phyloP scores from a whole-genome alignment of 2,797 vertebrate species.

The Manis pentadactyla region DNA sequence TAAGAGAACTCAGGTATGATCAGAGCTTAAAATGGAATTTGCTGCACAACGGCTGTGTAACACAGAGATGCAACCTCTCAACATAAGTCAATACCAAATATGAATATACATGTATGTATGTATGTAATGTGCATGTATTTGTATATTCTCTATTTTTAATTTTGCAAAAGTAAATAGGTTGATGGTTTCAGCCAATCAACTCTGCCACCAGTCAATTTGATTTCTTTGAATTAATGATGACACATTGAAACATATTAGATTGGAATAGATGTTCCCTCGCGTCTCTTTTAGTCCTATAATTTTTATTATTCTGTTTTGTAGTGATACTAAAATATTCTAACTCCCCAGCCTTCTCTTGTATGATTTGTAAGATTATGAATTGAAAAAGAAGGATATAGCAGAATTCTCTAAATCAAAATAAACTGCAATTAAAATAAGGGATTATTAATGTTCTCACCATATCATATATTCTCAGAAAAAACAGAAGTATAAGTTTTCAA shows the following conservation, averaged over 20 bases:
- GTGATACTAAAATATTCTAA: conserved; percentile 64
- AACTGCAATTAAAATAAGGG: conserved; percentile 54
- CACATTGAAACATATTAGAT: conserved; percentile 40
- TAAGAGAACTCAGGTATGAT: background rate
- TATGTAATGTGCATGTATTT: too few relatives aligned
- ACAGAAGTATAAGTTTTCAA: background rate
- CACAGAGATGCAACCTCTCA: background rate
- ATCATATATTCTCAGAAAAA: background rate
- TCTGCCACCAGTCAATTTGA: conserved; percentile 57
- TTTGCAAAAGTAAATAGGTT: background rate
- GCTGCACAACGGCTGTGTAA: accelerated
- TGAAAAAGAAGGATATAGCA: conserved; percentile 34
- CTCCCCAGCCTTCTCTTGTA: background rate
- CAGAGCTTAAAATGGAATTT: background rate
- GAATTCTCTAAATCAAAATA: conserved; percentile 66
- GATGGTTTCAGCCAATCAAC: background rate
- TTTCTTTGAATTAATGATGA: conserved; percentile 73
- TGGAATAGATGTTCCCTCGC: background rate
- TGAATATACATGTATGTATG: background rate
- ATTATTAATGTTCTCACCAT: conserved; percentile 47
- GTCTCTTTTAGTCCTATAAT: conserved; percentile 26
- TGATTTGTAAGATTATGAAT: conserved; percentile 44
- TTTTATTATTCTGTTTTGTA: conserved; percentile 48
- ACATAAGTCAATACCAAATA: background rate
- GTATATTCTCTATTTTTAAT: background rate